These are phyloP conservation scores for Andricus grossulariae DNA, from an alignment of 1,140 invertebrate genomes.

Conservation along the genomic window DNA sequence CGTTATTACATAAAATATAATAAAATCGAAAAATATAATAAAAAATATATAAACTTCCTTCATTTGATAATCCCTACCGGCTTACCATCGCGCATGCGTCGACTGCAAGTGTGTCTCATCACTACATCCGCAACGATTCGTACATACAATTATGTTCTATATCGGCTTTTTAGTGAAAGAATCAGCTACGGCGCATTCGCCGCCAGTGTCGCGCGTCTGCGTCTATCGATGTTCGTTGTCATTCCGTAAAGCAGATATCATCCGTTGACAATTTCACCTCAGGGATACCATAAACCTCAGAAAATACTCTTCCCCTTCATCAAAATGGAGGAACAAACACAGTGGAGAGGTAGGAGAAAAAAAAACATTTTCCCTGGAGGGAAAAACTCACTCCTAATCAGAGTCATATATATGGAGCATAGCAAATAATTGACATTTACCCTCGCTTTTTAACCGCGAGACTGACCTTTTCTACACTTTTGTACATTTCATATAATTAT, in stretches of 20 bases:
- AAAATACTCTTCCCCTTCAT: conserved; percentile 32
- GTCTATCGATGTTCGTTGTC: conserved; percentile 67
- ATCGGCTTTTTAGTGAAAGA: background rate
- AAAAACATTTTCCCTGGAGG: background rate
- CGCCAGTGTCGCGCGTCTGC: conserved; percentile 52
- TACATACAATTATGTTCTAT: conserved; percentile 4
- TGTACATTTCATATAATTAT: too few species aligned
- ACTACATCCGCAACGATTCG: background rate
- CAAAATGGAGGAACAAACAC: conserved; percentile 64
- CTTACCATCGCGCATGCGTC: background rate
- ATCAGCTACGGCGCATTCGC: conserved; percentile 65
- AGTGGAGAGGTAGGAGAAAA: conserved; percentile 63
- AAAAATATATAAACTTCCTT: too few species aligned
- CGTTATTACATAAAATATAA: too few species aligned
- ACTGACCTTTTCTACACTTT: too few species aligned
- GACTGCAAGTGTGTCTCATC: too few species aligned
- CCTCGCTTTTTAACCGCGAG: background rate
- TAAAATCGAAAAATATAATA: too few species aligned
- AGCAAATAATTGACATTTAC: conserved; percentile 24
- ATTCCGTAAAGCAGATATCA: conserved; percentile 56
- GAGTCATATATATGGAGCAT: conserved; percentile 24
- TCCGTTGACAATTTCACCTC: conserved; percentile 45
- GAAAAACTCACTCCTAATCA: background rate
- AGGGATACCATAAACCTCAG: conserved; percentile 42
- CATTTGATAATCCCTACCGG: too few species aligned